Base-by-base conservation (phyloP, 2,888 invertebrate species). In the Troilus luridus region DNA sequence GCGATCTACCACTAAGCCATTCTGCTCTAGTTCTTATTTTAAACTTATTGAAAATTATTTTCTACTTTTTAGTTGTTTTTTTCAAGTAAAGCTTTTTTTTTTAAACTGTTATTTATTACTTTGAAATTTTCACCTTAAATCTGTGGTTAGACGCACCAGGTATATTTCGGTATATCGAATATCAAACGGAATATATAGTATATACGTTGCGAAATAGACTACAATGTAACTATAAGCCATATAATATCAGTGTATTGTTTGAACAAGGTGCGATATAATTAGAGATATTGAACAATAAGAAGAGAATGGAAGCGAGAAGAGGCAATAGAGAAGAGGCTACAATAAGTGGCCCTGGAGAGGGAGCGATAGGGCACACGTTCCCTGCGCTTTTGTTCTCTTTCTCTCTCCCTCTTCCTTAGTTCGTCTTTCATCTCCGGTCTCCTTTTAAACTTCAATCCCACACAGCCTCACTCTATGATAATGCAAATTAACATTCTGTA, bases 391-490 rank as follows among this genome's bases (percentile, higher is more conserved):
- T 72, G 72, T 72, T 77, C 72, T 7, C 72, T 77, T 21, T 19
- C 17, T 41, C 41, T 19, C 59, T 77, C 17, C n/a, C 9, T 41
- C 14, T 14, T 41, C 6, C 67, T 27, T 14, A 0, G 24, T 3
- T 17, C n/a, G 19, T 77, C 27, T 77, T 77, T 77, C 72, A 77
- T 77, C 72, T 77, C 72, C 72, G 72, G 72, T 77, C 72, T 41
- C 72, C 24, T 41, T 41, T 77, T 41, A 41, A 77, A 77, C n/a
- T 77, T 2, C 7, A 77, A 41, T 77, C 72, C 72, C 27, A 1
- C 27, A 1, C 12, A 1, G 41, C 41, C 8, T 21, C 41, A 9
- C 17, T 77, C 12, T 19, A 41, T 19, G 72, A 77, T 41, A 41
- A 77, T 77, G 14, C 27, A 27, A 77, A 77, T 77, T 41, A 77